Conservation (phyloP, 1,140 invertebrate species). For the Drosophila pectinifera region DNA sequence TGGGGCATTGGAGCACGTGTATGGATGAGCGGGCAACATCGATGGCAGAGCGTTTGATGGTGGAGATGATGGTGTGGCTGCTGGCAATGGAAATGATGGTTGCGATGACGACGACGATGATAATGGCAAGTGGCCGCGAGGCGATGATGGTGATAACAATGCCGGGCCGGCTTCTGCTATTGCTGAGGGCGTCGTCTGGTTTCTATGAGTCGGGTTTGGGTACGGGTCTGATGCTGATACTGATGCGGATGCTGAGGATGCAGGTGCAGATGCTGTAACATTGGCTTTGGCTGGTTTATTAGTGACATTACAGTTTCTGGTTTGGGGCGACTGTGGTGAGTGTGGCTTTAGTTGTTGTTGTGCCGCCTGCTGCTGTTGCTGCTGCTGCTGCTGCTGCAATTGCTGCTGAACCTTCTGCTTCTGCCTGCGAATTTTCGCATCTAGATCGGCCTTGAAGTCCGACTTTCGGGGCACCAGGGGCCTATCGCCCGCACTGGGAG, state of each 20-base stretch:
- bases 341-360: conserved; percentile 54
- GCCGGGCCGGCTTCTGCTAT: conserved; percentile 13
- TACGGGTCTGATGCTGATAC: conserved; percentile 48
- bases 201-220: conserved; percentile 61
- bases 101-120: conserved; percentile 43
- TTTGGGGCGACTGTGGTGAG: conserved; percentile 73
- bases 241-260: conserved; percentile 53
- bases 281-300: conserved; percentile 60
- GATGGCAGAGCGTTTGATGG: conserved; percentile 50
- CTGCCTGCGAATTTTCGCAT: conserved; percentile 79
- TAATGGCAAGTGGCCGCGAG: conserved; percentile 48
- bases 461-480: conserved; percentile 70
- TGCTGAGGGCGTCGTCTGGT: conserved; percentile 51
- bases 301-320: conserved; percentile 81
- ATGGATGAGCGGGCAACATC: conserved; percentile 62
- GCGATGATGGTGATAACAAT: conserved; percentile 24
- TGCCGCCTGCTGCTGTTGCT: conserved; percentile 46
- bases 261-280: conserved; percentile 60
- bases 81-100: conserved; percentile 49
- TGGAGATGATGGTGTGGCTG: conserved; percentile 35
- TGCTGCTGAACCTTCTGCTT: conserved; percentile 77
- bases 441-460: conserved; percentile 81
- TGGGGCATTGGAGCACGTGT: conserved; percentile 59
- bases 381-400: conserved; percentile 66
- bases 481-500: conserved; percentile 36